Base-by-base conservation (phyloP, 2,888 invertebrate genomes). In the Leistus spinibarbis region DNA sequence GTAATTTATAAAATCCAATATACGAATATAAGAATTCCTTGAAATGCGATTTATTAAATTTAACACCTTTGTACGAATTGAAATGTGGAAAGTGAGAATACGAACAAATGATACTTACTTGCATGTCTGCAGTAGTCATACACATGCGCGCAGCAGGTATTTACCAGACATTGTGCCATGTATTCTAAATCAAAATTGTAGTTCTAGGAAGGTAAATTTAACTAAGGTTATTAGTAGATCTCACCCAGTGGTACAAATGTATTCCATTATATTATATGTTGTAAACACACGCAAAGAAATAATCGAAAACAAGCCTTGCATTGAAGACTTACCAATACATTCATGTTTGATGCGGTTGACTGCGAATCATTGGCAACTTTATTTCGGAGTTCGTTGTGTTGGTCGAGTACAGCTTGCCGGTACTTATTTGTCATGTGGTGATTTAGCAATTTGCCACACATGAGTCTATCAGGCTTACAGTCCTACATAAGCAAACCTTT, bases 361-460 rank as follows among this genome's bases (percentile, higher is more conserved):
- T 84, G 84, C 3, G 77, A 69, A 1, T 85, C 85, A 9, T 80
- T 77, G n/a, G 83, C 82, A 0, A 85, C 83, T 63, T 82, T 81
- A 76, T 84, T 84, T 69, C 85, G 81, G 7, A 83, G 79, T 56
- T 81, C 80, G 75, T 85, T 85, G 75, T 85, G 85, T 60, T 83
- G 77, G 77, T 85, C 83, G 54, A 84, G 66, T 68, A 84, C 81
- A 66, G 81, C 81, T 62, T 84, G 83, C 13, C 84, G 80, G 24
- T 82, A 80, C 23, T 79, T 77, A 67, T 84, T 82, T 0, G 79
- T 81, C 66, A 85, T 78, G 53, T 80, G 60, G 1, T 1, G 5
- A 0, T 22, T 1, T 22, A 20, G 2, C 10, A 60, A 10, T 1
- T 4, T 17, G 19, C 60, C 60, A 60, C 60, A 60, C 3, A 7